Conservation (phyloP, 2,797 vertebrate genomes). For the Lates japonicus region DNA sequence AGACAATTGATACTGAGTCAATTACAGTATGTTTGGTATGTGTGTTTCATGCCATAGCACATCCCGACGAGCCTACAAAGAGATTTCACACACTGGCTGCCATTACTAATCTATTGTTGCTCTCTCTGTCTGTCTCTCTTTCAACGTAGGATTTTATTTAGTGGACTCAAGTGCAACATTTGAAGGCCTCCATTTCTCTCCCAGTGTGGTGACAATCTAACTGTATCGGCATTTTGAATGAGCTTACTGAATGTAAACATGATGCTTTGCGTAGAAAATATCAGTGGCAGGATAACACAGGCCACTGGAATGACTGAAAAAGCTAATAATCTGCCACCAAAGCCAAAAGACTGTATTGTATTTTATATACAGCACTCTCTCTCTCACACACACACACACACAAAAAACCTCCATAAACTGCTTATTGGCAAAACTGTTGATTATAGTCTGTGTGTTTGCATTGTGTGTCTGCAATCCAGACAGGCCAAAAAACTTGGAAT, state of each 20-base stretch:
- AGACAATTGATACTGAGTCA: constrained; percentile 83
- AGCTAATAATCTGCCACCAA: constrained; percentile 53
- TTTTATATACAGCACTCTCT: constrained; percentile 24
- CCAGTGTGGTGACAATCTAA: constrained; percentile 11
- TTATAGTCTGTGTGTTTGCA: constrained; percentile 43
- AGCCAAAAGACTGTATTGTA: constrained; percentile 37
- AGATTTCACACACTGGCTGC: constrained; percentile 76
- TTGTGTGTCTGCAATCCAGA: constrained; percentile 52
- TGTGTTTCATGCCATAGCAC: constrained; percentile 53
- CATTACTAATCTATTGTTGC: constrained; percentile 76
- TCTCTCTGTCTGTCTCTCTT: constrained; percentile 46
- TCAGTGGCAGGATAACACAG: constrained; percentile 35
- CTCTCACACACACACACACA: neutral
- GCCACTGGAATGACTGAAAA: constrained; percentile 29
- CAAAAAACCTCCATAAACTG: constrained; percentile 11
- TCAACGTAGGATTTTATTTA: constrained; percentile 64
- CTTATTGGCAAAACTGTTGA: constrained; percentile 43
- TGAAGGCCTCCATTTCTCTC: constrained; percentile 38
- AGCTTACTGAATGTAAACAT: constrained; percentile 50
- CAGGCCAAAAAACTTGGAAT: constrained; percentile 19
- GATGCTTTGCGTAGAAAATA: constrained; percentile 26
- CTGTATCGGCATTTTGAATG: constrained; percentile 40
- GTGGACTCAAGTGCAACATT: constrained; percentile 63
- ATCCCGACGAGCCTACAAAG: constrained; percentile 63
- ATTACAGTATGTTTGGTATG: constrained; percentile 72